Evolutionary conservation across 2,113 vertebrate species (phyloP), one percentile per base, ranked within the genome.

Genomic region (Bathybates hornii): DNA sequence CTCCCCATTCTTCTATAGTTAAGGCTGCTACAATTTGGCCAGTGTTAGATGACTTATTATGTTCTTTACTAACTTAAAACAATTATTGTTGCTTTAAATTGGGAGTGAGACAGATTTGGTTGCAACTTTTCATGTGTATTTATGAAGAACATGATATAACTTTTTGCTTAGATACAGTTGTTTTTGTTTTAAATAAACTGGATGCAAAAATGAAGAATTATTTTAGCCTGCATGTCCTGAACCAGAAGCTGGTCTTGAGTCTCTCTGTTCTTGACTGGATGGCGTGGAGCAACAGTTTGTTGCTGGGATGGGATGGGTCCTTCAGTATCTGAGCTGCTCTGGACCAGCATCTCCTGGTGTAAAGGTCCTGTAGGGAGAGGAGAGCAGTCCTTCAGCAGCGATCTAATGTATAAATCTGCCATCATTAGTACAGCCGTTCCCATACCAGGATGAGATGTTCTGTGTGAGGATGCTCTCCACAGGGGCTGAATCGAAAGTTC

Each of bases 21-120:
- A 59, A 0, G 27, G 16, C 57, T 59, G 57, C 57, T 4, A 59
- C 27, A 59, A 32, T 0, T 59, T 0, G 27, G 57, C 14, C 57
- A 59, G 57, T 2, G 1, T 59, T 59, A 59, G 27, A 16, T 59
- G 1, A 59, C 56, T 59, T 59, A 32, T 32, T 59, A 16, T 59
- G 13, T 59, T 59, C 7, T 59, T 59, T 59, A 59, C 27, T 59
- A 17, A 6, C 57, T 59, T 6, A 59, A 59, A 59, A 32, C 57
- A 59, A 9, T 1, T 59, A 29, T 59, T 59, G 56, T 29, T 59
- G 0, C 3, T 59, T 59, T 59, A 59, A 29, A 59, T 59, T 59
- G 27, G 0, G 27, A 59, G 27, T 1, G 56, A 59, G 56, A 9
- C 56, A 5, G 1, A 59, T 59, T 59, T 9, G 56, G 0, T 59